Conservation (phyloP, 2,888 invertebrate species). For the Cancer borealis region DNA sequence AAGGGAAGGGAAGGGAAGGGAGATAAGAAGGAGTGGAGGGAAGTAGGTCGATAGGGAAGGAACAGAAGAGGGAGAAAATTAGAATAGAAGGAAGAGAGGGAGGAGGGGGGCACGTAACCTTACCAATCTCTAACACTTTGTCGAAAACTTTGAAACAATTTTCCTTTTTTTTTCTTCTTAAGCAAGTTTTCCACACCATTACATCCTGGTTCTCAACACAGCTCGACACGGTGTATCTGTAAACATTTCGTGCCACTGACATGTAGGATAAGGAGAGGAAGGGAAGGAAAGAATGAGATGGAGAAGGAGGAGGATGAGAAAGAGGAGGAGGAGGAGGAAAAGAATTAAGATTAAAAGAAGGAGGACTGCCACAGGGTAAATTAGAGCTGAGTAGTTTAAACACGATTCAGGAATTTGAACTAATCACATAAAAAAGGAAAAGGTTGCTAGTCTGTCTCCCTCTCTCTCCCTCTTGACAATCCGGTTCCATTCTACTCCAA, state of each 20-base stretch:
- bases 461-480: slow-evolving; percentile 32
- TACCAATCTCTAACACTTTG: slow-evolving; percentile 41
- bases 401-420: neutral
- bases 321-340: neutral
- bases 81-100: neutral
- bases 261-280: neutral
- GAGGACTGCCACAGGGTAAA: neutral
- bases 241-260: neutral
- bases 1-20: neutral
- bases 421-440: neutral
- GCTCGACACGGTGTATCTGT: neutral
- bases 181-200: neutral
- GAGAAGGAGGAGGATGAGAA: neutral
- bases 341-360: neutral
- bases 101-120: neutral
- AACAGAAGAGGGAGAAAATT: neutral
- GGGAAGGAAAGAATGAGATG: neutral
- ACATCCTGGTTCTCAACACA: neutral
- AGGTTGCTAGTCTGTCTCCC: neutral
- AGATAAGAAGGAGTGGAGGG: neutral
- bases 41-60: neutral
- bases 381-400: neutral
- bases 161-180: neutral
- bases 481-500: neutral
- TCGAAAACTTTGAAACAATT: slow-evolving; percentile 15